Evolutionary conservation across 1,140 invertebrate species (phyloP), one percentile per base, ranked within the genome.

Genomic region (Geopemphigus sp.): DNA sequence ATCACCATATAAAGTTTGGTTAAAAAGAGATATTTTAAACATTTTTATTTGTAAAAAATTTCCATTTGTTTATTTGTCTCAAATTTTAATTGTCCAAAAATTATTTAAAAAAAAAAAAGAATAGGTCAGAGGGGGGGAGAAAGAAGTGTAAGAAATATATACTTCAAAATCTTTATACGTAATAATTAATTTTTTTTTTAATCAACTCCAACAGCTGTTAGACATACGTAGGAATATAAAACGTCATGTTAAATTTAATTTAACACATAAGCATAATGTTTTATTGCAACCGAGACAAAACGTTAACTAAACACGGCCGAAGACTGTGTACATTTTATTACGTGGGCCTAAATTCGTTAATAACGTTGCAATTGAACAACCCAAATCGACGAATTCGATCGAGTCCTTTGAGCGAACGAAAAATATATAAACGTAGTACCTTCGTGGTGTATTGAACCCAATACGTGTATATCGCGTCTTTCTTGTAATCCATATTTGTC

Each of bases 361-460:
- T 24, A 68, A 26, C 17, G 5, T 26, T 68, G 50, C 22, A 6
- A 50, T 6, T n/a, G 47, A 50, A 50, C 50, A 68, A 24, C 26
- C n/a, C 22, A 11, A 68, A 68, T 1, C 26, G 24, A 45, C 8
- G 12, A 66, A 22, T 22, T n/a, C 8, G 50, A 68, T 26, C 14
- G 6, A 50, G 39, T 66, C n/a, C 1, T 15, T 22, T 22, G 5
- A 4, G 39, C 8, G 8, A 45, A 73, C 32, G 26, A 26, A 54
- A 70, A 73, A 15, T 54, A 54, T 73, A 80, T 10, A 39, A 66
- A 76, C 8, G 32, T 4, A 39, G 8, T 83, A 86, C 85, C 84
- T 87, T 87, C 64, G 87, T 87, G 81, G 87, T 87, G 83, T 88
- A 88, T 83, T 88, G 87, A 82, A 88, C 85, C 87, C 87, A 88